Base-by-base conservation (phyloP, 2,797 vertebrate genomes). In the Coilia nasus region DNA sequence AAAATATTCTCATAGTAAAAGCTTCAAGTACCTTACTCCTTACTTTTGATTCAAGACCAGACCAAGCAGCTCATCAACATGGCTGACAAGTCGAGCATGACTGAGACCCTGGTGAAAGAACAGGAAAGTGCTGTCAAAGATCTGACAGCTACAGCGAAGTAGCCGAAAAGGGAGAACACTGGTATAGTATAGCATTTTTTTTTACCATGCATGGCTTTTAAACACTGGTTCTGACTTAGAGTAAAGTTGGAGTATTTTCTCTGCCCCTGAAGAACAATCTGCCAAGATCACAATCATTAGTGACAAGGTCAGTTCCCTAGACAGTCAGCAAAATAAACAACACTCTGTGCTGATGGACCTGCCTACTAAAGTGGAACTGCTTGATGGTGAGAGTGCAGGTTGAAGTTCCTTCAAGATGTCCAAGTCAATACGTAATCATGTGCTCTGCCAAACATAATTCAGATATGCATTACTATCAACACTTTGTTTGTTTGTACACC, bases 91-190 rank as follows among this genome's bases (percentile, higher is more conserved):
- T 78, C 71, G 3, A 78, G 71, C 71, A 78, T 78, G 71, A 78
- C 71, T 44, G 71, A 78, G 71, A 78, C 31, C 71, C 35, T 44
- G 71, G 71, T 78, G 35, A 78, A 78, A 21, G 35, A 78, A 78
- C 71, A 78, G 71, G 71, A 78, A 44, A 44, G 6, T 78, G 71
- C 71, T 44, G 71, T 78, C 71, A 78, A 78, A 19, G 71, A n/a
- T 44, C 71, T 78, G 71, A 78, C 71, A 78, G 71, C 17, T 78
- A 78, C 71, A 78, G 71, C 41, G 5, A 35, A 78, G 71, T 5
- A 9, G 71, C 31, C 44, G 71, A 19, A 41, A 41, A 71, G 11
- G 35, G 71, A 41, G 17, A 78, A 44, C 17, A 7, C 15, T 9
- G 71, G 71, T 78, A 44, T 44, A 75, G 35, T 28, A 71, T 41